A percentile compares a stretch with the other conserved stretches of the same genome.
These are phyloP conservation scores for Brachirus orientalis DNA, from an alignment of 2,113 vertebrate genomes.

Conservation along the genomic window DNA sequence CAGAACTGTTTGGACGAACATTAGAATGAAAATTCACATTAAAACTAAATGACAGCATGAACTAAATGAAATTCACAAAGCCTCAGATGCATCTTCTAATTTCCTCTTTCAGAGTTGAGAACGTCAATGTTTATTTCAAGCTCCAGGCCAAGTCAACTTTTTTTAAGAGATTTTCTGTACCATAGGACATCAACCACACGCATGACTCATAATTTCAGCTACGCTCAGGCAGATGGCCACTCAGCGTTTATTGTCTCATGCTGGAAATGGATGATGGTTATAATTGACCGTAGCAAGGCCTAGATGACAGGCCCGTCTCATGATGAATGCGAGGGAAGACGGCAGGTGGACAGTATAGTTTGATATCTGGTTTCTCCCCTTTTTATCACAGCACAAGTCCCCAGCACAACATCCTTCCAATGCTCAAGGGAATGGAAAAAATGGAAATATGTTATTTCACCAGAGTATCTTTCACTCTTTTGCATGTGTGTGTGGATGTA, in stretches of 20 bases:
- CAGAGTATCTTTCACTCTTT: slow-evolving; percentile 35
- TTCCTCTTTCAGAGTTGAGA: slow-evolving; percentile 22
- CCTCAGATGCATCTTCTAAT: slow-evolving; percentile 5
- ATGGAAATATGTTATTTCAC: slow-evolving; percentile 59
- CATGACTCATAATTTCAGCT: slow-evolving; percentile 32
- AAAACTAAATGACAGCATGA: slow-evolving; percentile 21
- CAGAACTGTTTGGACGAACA: slow-evolving; percentile 12
- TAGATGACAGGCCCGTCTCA: slow-evolving; percentile 61
- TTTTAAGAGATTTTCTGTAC: slow-evolving; percentile 13
- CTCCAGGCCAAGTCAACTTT: slow-evolving; percentile 31
- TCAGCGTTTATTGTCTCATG: slow-evolving; percentile 46
- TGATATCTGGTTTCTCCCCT: slow-evolving; percentile 75
- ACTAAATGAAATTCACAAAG: slow-evolving; percentile 38
- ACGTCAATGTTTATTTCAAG: slow-evolving; percentile 33
- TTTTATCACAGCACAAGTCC: slow-evolving; percentile 79
- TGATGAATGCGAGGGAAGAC: slow-evolving; percentile 71
- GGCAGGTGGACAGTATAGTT: slow-evolving; percentile 79
- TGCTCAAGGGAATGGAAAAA: slow-evolving; percentile 73
- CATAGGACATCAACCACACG: slow-evolving; percentile 15
- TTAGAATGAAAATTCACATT: neutral
- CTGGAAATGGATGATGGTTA: slow-evolving; percentile 57
- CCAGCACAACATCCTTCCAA: slow-evolving; percentile 54
- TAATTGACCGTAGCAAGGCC: slow-evolving; percentile 60
- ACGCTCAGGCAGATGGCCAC: slow-evolving; percentile 53
- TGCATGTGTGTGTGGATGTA: slow-evolving; percentile 20